These are phyloP conservation scores for Gallinago media DNA, from an alignment of 2,113 vertebrate species.

Conservation along the genomic window DNA sequence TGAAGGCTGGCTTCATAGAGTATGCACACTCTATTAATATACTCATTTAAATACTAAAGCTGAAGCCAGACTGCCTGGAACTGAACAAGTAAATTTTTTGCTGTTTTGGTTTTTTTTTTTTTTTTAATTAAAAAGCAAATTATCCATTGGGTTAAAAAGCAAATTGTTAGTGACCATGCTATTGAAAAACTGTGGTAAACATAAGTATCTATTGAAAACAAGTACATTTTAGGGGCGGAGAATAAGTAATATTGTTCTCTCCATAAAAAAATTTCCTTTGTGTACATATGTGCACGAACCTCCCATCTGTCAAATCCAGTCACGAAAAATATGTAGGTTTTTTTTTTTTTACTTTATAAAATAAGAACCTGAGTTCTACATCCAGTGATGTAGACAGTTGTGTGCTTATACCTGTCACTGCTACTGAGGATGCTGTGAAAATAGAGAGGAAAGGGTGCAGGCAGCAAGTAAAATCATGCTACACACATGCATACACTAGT, in stretches of 20 bases:
- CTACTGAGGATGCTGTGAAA: not conserved
- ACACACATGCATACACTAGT: not conserved
- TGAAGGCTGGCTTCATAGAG: not conserved
- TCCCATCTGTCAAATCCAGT: not conserved
- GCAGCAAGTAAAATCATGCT: not conserved
- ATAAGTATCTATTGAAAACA: not conserved
- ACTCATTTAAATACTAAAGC: not conserved
- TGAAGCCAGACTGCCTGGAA: not conserved
- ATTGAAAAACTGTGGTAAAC: not conserved
- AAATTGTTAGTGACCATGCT: not conserved
- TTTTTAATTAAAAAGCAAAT: not conserved
- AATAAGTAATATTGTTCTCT: not conserved
- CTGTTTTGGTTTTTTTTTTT: not conserved
- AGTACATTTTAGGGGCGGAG: rapidly evolving
- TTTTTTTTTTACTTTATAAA: not conserved
- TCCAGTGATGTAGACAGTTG: not conserved
- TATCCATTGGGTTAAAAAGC: not conserved
- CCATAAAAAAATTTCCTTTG: not conserved
- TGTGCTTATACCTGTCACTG: not conserved
- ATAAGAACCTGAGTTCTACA: not conserved
- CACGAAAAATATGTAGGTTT: not conserved
- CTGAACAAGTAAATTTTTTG: not conserved
- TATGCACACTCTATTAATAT: not conserved
- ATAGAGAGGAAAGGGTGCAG: not conserved
- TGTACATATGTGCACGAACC: not conserved